phyloP scores from a whole-genome alignment of 2,113 vertebrate species.

The Ailuropoda melanoleuca region DNA sequence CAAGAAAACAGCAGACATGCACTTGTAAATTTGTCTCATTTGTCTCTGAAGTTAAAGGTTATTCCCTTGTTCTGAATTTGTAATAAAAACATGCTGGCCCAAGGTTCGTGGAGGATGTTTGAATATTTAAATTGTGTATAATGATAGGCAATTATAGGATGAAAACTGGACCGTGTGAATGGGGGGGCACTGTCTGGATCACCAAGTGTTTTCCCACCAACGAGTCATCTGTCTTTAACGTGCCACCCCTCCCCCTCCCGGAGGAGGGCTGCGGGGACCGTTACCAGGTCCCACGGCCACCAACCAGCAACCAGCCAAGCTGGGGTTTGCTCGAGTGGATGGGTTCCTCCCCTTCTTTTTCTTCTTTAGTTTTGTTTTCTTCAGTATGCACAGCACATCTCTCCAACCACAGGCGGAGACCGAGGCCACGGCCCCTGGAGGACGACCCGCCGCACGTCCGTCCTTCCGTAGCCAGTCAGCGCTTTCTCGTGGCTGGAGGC shows the following conservation, averaged over 20 bases:
- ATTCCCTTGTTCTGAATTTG: conserved; percentile 92
- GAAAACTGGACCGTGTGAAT: conserved; percentile 85
- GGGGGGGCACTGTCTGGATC: conserved; percentile 72
- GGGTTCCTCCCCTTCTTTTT: background rate
- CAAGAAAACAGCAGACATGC: conserved; percentile 90
- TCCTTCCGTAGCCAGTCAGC: background rate
- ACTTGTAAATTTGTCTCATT: conserved; percentile 92
- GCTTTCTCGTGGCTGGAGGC: background rate
- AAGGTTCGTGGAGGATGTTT: conserved; percentile 87
- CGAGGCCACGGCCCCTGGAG: conserved; percentile 63
- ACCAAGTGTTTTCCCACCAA: conserved; percentile 78
- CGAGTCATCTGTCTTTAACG: conserved; percentile 78
- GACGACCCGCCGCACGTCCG: background rate
- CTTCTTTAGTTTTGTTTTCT: background rate
- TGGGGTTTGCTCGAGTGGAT: background rate
- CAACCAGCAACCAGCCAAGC: background rate
- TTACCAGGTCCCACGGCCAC: background rate
- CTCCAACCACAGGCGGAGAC: conserved; percentile 71
- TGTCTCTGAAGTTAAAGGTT: conserved; percentile 94
- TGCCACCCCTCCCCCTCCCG: background rate
- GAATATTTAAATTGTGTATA: conserved; percentile 90
- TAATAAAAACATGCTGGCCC: conserved; percentile 90
- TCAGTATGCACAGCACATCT: conserved; percentile 67
- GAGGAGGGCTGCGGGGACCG: conserved; percentile 30
- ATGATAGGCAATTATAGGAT: conserved; percentile 89